Conservation (phyloP, 1,140 invertebrate species). For the Aporrectodea caliginosa region DNA sequence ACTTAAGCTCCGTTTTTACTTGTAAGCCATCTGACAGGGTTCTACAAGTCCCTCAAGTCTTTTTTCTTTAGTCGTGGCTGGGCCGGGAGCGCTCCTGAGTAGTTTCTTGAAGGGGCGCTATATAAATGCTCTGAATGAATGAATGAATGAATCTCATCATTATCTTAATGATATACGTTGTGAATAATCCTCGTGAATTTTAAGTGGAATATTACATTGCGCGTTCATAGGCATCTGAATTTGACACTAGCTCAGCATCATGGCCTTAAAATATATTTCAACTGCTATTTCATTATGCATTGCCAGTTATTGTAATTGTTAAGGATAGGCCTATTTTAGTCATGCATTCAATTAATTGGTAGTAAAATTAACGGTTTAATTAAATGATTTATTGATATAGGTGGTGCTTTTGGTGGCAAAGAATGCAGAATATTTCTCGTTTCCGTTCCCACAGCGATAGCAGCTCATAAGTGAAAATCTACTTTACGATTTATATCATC, state of each 20-base stretch:
- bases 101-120: too few relatives aligned
- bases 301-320: not conserved
- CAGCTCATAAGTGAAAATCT: constrained; percentile 60
- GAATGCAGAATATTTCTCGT: constrained; percentile 68
- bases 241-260: not conserved
- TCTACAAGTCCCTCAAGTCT: too few relatives aligned
- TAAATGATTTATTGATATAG: constrained; percentile 32
- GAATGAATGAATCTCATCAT: not conserved
- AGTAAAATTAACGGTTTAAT: not conserved
- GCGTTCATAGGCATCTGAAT: not conserved
- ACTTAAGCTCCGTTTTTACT: too few relatives aligned
- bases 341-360: not conserved
- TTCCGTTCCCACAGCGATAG: constrained; percentile 58
- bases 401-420: constrained; percentile 94
- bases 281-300: not conserved
- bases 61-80: too few relatives aligned
- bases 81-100: too few relatives aligned
- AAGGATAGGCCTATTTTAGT: not conserved
- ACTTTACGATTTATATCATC: too few relatives aligned
- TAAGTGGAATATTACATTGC: not conserved
- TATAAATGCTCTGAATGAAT: not conserved
- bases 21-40: too few relatives aligned
- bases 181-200: too few relatives aligned
- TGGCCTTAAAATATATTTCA: not conserved
- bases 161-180: too few relatives aligned